Percentiles rank a stretch among this genome's conserved stretches.
Evolutionary conservation across 2,113 vertebrate genomes (phyloP).

Genomic region (Equus przewalskii): DNA sequence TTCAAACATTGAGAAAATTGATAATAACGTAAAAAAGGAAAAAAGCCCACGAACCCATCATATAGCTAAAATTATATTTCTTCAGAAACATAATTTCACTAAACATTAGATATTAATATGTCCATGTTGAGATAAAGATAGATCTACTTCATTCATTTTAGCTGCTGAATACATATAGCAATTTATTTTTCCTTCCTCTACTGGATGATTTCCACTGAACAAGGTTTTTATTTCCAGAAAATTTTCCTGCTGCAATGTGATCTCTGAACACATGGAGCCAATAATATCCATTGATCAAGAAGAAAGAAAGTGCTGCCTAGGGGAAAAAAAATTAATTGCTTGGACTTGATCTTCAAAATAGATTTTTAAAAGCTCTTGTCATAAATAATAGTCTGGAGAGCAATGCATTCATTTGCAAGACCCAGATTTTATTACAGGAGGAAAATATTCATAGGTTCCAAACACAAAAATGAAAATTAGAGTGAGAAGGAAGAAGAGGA

Average conservation of each 20-base stretch:
- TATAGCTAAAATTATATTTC: background rate
- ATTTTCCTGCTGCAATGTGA: background rate
- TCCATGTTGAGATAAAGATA: background rate
- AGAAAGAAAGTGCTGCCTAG: background rate
- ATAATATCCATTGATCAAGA: background rate
- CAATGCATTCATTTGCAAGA: background rate
- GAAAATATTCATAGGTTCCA: background rate
- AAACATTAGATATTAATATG: background rate
- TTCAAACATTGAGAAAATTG: background rate
- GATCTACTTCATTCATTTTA: background rate
- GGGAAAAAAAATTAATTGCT: background rate
- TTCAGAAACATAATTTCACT: background rate
- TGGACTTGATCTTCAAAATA: background rate
- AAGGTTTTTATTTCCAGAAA: background rate
- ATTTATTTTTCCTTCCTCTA: background rate
- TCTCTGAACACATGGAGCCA: background rate
- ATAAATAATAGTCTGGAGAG: background rate
- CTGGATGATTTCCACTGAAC: background rate
- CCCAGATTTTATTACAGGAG: background rate
- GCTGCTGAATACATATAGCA: background rate
- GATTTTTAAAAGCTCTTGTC: conserved; percentile 20
- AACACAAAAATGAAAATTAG: background rate
- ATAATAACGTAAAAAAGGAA: background rate
- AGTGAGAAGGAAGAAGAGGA: background rate
- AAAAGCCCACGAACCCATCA: background rate